These are phyloP conservation scores for Anolis sagrei DNA, from an alignment of 2,113 vertebrate genomes.

Conservation along the genomic window DNA sequence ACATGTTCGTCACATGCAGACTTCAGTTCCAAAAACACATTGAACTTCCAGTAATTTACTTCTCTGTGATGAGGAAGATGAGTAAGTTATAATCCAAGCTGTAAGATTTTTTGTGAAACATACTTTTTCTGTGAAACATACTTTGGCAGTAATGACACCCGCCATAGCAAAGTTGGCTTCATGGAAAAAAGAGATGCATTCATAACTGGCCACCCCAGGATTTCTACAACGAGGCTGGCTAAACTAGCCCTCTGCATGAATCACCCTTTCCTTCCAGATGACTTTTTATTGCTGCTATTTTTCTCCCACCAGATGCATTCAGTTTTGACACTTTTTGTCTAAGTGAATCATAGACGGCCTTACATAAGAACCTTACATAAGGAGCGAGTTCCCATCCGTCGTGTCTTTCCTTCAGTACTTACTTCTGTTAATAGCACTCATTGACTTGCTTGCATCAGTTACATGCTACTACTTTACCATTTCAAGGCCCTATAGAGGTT, in stretches of 20 bases:
- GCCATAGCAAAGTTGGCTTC: slow-evolving; percentile 16
- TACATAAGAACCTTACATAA: slow-evolving; percentile 39
- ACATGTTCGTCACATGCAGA: neutral
- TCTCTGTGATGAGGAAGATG: neutral
- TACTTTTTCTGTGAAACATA: slow-evolving; percentile 20
- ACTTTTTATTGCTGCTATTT: slow-evolving; percentile 36
- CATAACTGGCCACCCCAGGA: slow-evolving; percentile 14
- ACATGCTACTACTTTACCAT: neutral
- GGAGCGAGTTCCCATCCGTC: neutral
- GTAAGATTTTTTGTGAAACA: slow-evolving; percentile 14
- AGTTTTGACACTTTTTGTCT: slow-evolving; percentile 39
- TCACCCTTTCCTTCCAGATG: slow-evolving; percentile 34
- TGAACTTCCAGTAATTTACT: slow-evolving; percentile 15
- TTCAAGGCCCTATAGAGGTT: slow-evolving; percentile 9
- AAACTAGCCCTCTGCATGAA: slow-evolving; percentile 21
- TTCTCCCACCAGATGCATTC: slow-evolving; percentile 26
- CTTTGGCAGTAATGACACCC: slow-evolving; percentile 10
- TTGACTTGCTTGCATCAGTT: neutral
- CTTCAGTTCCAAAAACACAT: neutral
- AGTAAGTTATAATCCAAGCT: neutral
- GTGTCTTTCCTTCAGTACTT: neutral
- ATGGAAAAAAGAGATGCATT: slow-evolving; percentile 26
- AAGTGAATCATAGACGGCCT: slow-evolving; percentile 33
- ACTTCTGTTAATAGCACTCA: slow-evolving; percentile 12
- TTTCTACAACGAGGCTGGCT: slow-evolving; percentile 5